These are phyloP conservation scores for Neolamprologus fasciatus DNA, from an alignment of 2,113 vertebrate genomes.

Conservation along the genomic window DNA sequence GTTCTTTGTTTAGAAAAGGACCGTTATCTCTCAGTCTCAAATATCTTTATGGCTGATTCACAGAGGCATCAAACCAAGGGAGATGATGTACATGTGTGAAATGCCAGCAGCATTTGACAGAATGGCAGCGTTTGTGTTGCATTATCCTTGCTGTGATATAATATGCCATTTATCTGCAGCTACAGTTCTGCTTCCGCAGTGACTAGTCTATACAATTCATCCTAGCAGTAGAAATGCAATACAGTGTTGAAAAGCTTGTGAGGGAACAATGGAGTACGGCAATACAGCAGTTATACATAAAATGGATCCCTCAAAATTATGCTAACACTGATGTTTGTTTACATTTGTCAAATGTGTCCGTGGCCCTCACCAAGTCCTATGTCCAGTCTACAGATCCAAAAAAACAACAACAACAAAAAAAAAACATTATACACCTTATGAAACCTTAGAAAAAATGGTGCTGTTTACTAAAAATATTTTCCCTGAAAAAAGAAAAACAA, in stretches of 20 bases:
- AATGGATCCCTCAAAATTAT: background rate
- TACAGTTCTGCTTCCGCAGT: background rate
- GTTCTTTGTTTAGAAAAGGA: background rate
- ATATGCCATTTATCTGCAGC: background rate
- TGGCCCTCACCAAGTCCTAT: background rate
- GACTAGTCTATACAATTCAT: background rate
- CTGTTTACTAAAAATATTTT: background rate
- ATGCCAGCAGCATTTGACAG: background rate
- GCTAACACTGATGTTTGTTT: background rate
- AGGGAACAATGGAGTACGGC: background rate
- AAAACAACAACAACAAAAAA: background rate
- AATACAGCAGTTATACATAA: background rate
- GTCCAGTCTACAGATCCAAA: background rate
- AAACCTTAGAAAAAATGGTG: background rate
- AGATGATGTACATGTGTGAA: background rate
- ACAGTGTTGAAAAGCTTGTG: background rate
- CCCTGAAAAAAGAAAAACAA: background rate
- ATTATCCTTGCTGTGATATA: background rate
- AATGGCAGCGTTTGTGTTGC: background rate
- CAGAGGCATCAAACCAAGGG: background rate
- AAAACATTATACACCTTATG: background rate
- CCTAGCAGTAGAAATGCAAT: slow-evolving; percentile 13
- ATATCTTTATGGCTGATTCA: background rate
- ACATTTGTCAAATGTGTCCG: background rate
- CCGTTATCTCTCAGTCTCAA: background rate